Evolutionary conservation across 2,888 invertebrate genomes (phyloP).

Genomic region (Frankliniella fusca): DNA sequence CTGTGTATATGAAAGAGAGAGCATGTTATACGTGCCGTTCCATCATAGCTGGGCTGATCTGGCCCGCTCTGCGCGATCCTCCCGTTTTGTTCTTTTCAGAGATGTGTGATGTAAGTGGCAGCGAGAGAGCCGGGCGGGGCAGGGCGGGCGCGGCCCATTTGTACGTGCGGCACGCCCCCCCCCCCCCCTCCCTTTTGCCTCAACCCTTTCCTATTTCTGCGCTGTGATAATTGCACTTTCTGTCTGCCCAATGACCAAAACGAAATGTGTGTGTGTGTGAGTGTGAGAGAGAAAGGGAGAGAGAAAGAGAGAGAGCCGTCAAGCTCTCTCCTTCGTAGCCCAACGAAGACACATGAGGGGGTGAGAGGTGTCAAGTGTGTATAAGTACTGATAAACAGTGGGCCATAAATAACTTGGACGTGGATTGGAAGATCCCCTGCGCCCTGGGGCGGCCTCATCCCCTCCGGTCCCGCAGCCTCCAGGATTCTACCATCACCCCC

Average conservation of each 20-base stretch:
- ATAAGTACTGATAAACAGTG: constrained; percentile 25
- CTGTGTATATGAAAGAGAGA: neutral
- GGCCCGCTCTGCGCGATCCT: too few species aligned
- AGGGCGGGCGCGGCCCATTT: too few species aligned
- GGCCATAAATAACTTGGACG: constrained; percentile 23
- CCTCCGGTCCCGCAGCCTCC: neutral
- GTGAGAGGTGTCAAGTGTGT: constrained; percentile 22
- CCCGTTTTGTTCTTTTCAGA: constrained; percentile 7
- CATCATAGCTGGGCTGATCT: constrained; percentile 48
- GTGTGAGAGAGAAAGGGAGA: neutral
- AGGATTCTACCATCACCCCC: too few species aligned
- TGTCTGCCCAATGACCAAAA: too few species aligned
- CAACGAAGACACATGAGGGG: neutral
- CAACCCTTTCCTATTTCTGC: too few species aligned
- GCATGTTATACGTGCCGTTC: constrained; percentile 45
- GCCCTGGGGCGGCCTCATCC: neutral
- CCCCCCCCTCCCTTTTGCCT: too few species aligned
- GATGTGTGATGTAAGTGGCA: neutral
- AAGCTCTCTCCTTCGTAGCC: neutral
- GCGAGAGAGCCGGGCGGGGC: neutral
- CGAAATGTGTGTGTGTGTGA: neutral
- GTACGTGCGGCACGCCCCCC: too few species aligned
- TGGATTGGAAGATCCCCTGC: constrained; percentile 19
- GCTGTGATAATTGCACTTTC: too few species aligned
- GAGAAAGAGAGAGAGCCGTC: neutral